A percentile compares a stretch with the other conserved stretches of the same genome.
phyloP scores from a whole-genome alignment of 2,113 vertebrate genomes.

The Excalfactoria chinensis region DNA sequence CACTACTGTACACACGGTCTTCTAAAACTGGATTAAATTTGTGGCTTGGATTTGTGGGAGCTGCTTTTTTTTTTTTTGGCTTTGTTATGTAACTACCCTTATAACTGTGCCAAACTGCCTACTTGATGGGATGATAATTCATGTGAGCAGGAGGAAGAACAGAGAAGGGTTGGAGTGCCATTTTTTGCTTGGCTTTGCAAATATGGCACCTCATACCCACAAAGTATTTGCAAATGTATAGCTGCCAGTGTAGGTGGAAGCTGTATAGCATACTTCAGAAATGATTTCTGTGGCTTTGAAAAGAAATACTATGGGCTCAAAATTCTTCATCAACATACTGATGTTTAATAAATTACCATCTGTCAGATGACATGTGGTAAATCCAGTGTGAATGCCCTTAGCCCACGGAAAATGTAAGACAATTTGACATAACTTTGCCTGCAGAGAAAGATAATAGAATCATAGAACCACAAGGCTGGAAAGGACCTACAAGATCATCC shows the following conservation, averaged over 20 bases:
- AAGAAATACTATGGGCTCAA: constrained; percentile 25
- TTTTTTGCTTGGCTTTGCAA: constrained; percentile 39
- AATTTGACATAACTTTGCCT: background rate
- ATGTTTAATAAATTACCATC: constrained; percentile 50
- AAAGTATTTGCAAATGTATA: constrained; percentile 32
- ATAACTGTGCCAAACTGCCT: constrained; percentile 20
- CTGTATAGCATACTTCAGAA: background rate
- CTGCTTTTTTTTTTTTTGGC: constrained; percentile 42
- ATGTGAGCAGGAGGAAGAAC: background rate
- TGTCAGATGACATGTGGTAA: constrained; percentile 45
- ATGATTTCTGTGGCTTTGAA: constrained; percentile 14
- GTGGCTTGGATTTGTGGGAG: constrained; percentile 53
- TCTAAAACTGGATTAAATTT: constrained; percentile 44
- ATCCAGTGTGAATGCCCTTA: constrained; percentile 22
- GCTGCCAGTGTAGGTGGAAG: background rate
- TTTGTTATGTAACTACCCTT: constrained; percentile 31
- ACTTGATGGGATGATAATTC: constrained; percentile 26
- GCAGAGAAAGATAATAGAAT: background rate
- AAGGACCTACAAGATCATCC: no score
- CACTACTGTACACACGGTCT: constrained; percentile 31
- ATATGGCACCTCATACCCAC: constrained; percentile 3
- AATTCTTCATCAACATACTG: constrained; percentile 12
- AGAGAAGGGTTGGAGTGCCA: constrained; percentile 25
- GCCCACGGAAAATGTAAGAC: background rate
- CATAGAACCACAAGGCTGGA: no score